phyloP scores from a whole-genome alignment of 92 coral and sea anemone genomes.

The Montipora capitata region DNA sequence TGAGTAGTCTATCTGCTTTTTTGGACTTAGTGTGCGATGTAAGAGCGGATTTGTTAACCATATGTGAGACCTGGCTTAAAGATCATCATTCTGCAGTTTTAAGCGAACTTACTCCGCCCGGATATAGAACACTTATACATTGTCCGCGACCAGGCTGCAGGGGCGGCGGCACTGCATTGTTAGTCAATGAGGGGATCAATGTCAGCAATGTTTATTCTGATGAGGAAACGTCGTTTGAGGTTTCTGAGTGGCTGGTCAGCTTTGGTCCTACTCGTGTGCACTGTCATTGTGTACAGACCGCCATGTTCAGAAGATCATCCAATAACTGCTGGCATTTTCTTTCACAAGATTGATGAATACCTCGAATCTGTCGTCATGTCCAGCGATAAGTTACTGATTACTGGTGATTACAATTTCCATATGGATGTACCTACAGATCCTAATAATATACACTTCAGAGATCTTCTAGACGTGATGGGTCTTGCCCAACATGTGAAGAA shows the following conservation, averaged over 20 bases:
- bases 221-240: conserved; percentile 21
- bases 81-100: background rate
- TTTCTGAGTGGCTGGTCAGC: conserved; percentile 28
- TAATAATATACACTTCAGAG: background rate
- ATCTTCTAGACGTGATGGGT: too few species aligned
- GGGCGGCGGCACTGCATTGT: conserved; percentile 23
- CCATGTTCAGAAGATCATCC: conserved; percentile 42
- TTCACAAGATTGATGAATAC: conserved; percentile 29
- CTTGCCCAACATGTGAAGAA: too few species aligned
- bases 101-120: background rate
- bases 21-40: conserved; percentile 23
- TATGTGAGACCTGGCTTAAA: conserved; percentile 24
- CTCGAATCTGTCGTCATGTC: conserved; percentile 31
- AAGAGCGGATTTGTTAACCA: conserved; percentile 30
- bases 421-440: conserved; percentile 11
- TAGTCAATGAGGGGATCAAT: conserved; percentile 10
- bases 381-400: background rate
- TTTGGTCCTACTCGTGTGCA: background rate
- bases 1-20: conserved; percentile 16
- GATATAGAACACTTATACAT: conserved; percentile 21
- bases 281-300: conserved; percentile 27
- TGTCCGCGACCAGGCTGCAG: conserved; percentile 17
- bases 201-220: conserved; percentile 22
- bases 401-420: conserved; percentile 20
- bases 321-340: conserved; percentile 26